Percentiles rank a stretch among this genome's conserved stretches.
phyloP scores from a whole-genome alignment of 1,140 invertebrate genomes.

The Teleopsis dalmanni region DNA sequence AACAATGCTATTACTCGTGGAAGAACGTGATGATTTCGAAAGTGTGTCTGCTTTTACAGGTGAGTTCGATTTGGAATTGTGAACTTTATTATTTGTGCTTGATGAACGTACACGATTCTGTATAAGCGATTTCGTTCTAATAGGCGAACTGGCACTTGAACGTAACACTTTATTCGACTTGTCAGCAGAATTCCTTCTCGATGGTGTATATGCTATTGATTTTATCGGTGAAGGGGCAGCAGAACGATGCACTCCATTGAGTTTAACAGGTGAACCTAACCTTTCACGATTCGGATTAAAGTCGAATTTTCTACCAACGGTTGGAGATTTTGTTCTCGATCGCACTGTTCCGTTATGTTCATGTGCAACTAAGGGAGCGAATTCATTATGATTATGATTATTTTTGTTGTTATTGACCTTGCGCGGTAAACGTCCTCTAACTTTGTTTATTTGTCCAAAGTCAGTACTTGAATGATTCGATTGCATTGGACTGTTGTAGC shows the following conservation, averaged over 20 bases:
- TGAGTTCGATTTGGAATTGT: too few relatives aligned
- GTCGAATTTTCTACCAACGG: slow-evolving; percentile 24
- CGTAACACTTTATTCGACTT: too few relatives aligned
- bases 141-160: too few relatives aligned
- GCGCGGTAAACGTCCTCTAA: neutral
- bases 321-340: slow-evolving; percentile 24
- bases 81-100: too few relatives aligned
- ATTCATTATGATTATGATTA: slow-evolving; percentile 27
- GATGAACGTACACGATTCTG: too few relatives aligned
- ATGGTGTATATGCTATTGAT: too few relatives aligned
- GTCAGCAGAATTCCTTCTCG: too few relatives aligned
- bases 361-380: slow-evolving; percentile 26
- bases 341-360: slow-evolving; percentile 12
- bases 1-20: slow-evolving; percentile 1
- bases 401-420: slow-evolving; percentile 5
- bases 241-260: too few relatives aligned
- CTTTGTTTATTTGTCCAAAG: too few relatives aligned
- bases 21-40: slow-evolving; percentile 6
- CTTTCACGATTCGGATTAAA: slow-evolving; percentile 33
- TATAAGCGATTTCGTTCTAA: too few relatives aligned
- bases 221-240: too few relatives aligned
- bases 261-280: slow-evolving; percentile 16
- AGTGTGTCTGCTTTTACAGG: too few relatives aligned
- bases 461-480: slow-evolving; percentile 32
- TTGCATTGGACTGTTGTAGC: slow-evolving; percentile 23